Evolutionary conservation across 1,140 invertebrate genomes (phyloP).

Genomic region (Parasteatoda tepidariorum): DNA sequence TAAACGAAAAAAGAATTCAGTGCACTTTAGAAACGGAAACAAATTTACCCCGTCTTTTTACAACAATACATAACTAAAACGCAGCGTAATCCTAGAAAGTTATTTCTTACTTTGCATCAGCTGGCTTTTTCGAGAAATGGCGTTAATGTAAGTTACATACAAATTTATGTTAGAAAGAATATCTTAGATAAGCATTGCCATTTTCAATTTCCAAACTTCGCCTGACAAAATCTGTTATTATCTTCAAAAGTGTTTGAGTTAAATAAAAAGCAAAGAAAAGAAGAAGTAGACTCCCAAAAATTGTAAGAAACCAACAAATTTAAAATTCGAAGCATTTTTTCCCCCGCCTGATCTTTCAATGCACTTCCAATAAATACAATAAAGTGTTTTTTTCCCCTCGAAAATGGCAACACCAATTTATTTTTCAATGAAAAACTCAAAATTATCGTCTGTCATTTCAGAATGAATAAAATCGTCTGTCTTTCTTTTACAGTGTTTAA

Average conservation of each 20-base stretch:
- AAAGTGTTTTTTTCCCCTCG: too few species aligned
- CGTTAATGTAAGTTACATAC: constrained; percentile 18
- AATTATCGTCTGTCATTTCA: constrained; percentile 25
- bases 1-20: constrained; percentile 19
- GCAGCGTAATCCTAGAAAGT: constrained; percentile 11
- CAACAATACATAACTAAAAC: not conserved
- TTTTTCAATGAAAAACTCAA: not conserved
- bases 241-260: constrained; percentile 1
- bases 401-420: too few species aligned
- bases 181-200: constrained; percentile 13
- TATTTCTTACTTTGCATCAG: constrained; percentile 18
- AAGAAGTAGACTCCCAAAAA: not conserved
- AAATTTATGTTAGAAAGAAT: constrained; percentile 11
- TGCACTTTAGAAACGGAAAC: not conserved
- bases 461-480: constrained; percentile 29
- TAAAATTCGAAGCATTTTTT: constrained; percentile 33
- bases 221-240: constrained; percentile 25
- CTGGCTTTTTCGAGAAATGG: too few species aligned
- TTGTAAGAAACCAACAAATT: not conserved
- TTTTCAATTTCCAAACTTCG: constrained; percentile 10
- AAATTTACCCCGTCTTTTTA: constrained; percentile 18
- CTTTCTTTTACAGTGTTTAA: too few species aligned
- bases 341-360: constrained; percentile 16
- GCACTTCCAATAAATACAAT: too few species aligned
- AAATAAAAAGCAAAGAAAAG: not conserved